Conservation (phyloP, 1,140 invertebrate genomes). For the Lepidostoma basale region DNA sequence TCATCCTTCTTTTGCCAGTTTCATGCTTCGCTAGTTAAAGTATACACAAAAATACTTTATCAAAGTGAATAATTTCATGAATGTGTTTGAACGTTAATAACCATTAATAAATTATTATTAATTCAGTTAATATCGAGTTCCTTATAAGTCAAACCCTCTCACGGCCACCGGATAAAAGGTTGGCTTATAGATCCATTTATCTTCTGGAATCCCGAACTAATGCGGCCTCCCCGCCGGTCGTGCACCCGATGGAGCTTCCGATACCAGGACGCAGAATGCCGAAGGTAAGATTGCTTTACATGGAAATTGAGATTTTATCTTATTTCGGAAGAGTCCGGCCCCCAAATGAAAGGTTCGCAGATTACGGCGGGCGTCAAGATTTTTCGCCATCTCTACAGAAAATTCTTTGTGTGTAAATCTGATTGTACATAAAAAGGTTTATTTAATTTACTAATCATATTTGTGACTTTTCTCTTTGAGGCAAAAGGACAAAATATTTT, state of each 20-base stretch:
- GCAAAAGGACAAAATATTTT: too few relatives aligned
- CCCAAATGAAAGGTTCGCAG: conserved; percentile 15
- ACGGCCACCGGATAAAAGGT: not conserved
- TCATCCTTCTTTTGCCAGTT: too few relatives aligned
- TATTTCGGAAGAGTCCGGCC: not conserved
- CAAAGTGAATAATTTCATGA: too few relatives aligned
- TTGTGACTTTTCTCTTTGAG: too few relatives aligned
- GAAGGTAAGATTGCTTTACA: not conserved
- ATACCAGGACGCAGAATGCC: not conserved
- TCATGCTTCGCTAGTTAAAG: too few relatives aligned
- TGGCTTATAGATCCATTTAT: not conserved
- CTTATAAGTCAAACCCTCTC: too few relatives aligned
- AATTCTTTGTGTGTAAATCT: conserved; percentile 9
- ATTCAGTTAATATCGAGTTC: too few relatives aligned
- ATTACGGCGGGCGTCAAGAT: not conserved
- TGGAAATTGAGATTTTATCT: conserved; percentile 22
- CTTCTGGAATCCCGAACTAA: not conserved
- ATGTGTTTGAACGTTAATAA: too few relatives aligned
- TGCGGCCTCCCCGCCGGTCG: not conserved
- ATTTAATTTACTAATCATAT: too few relatives aligned
- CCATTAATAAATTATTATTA: too few relatives aligned
- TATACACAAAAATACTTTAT: too few relatives aligned
- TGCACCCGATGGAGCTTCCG: not conserved
- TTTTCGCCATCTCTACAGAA: not conserved
- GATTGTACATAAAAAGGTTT: not conserved